phyloP scores from a whole-genome alignment of 1,140 invertebrate species.

The Drosophila athabasca region DNA sequence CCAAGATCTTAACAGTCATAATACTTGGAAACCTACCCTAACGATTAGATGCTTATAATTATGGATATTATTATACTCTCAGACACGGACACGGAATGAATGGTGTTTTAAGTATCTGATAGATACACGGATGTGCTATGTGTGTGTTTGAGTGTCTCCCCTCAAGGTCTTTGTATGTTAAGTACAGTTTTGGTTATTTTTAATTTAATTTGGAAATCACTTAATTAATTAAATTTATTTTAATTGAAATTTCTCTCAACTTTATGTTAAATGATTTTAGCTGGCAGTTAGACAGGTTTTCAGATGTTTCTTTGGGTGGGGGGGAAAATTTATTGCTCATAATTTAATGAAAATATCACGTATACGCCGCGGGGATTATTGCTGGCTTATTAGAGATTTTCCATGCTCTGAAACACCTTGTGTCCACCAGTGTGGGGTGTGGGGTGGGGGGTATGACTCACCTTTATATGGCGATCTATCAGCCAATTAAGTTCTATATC shows the following conservation, averaged over 20 bases:
- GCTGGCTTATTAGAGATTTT: constrained; percentile 12
- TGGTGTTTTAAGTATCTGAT: constrained; percentile 26
- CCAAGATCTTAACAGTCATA: constrained; percentile 35
- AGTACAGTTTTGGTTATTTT: constrained; percentile 8
- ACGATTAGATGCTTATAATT: constrained; percentile 16
- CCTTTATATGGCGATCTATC: constrained; percentile 94
- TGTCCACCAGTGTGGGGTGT: too few relatives aligned
- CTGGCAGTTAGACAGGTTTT: constrained; percentile 58
- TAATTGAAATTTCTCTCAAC: constrained; percentile 16
- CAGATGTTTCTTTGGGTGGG: neutral
- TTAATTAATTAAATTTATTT: constrained; percentile 8
- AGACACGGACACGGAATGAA: constrained; percentile 1
- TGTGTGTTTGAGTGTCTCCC: neutral
- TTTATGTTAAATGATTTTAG: constrained; percentile 43
- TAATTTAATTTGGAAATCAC: constrained; percentile 19
- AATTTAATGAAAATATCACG: constrained; percentile 13
- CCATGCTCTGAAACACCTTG: neutral
- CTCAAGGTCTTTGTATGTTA: constrained; percentile 29
- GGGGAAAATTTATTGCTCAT: constrained; percentile 8
- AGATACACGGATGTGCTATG: constrained; percentile 5
- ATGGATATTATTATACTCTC: constrained; percentile 19
- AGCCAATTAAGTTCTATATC: constrained; percentile 96
- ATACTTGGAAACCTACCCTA: constrained; percentile 31
- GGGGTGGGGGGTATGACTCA: constrained; percentile 78
- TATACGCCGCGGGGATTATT: constrained; percentile 10